phyloP scores from a whole-genome alignment of 2,888 invertebrate genomes.

The Cantharis nigra region DNA sequence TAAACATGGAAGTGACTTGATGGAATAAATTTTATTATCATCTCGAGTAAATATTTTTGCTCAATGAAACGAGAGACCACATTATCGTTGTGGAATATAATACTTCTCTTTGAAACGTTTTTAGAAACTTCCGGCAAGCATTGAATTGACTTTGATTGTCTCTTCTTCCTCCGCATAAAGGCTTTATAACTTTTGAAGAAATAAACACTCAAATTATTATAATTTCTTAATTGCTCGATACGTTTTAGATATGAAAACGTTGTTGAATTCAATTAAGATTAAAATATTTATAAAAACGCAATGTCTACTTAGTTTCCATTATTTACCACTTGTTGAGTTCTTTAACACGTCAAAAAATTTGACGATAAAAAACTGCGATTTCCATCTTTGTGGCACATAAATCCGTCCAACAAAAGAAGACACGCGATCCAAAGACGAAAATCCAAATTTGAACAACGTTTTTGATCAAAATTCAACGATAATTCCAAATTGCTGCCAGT shows the following conservation, averaged over 20 bases:
- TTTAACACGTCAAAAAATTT: background rate
- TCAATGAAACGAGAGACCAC: background rate
- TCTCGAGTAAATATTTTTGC: conserved; percentile 1
- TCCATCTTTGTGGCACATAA: background rate
- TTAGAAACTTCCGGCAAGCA: background rate
- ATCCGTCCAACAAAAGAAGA: background rate
- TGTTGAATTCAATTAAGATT: background rate
- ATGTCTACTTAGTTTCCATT: background rate
- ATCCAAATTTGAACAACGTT: background rate
- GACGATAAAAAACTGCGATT: background rate
- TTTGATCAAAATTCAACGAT: background rate
- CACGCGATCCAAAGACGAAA: background rate
- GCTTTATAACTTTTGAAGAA: background rate
- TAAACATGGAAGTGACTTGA: background rate
- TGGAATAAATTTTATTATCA: background rate
- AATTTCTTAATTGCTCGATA: background rate
- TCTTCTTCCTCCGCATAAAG: background rate
- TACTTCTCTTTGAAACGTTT: background rate
- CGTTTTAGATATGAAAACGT: background rate
- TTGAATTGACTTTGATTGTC: background rate
- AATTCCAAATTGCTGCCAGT: background rate
- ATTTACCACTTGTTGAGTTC: background rate
- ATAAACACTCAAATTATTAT: background rate
- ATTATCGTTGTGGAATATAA: background rate
- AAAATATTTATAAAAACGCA: background rate